Evolutionary conservation across 1,140 invertebrate species (phyloP).

Genomic region (Catajapyx aquilonaris): DNA sequence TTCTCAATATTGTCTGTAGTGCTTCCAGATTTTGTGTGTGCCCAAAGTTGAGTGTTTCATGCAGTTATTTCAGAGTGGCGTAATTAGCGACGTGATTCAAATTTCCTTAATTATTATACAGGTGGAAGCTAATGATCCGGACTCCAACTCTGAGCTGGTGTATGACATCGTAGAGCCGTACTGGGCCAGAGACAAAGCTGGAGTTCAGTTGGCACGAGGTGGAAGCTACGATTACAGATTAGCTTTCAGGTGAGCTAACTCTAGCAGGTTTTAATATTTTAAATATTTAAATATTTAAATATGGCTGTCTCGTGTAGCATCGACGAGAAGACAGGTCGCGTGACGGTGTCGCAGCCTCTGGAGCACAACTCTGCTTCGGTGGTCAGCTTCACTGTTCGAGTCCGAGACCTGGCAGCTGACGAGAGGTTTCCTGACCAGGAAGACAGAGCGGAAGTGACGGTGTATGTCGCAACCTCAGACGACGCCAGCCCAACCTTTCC

Average conservation of each 20-base stretch:
- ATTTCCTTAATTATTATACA: too few relatives aligned
- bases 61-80: too few relatives aligned
- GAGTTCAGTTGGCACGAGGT: slow-evolving; percentile 36
- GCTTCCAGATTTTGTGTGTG: too few relatives aligned
- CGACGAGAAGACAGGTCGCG: slow-evolving; percentile 40
- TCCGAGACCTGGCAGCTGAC: slow-evolving; percentile 43
- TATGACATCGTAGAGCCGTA: slow-evolving; percentile 45
- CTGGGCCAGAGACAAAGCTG: slow-evolving; percentile 48
- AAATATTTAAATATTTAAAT: slow-evolving; percentile 3
- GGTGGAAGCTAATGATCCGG: slow-evolving; percentile 42
- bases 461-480: slow-evolving; percentile 57
- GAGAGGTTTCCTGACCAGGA: slow-evolving; percentile 41
- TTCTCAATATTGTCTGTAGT: too few relatives aligned
- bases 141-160: slow-evolving; percentile 39
- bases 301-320: slow-evolving; percentile 22
- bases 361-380: slow-evolving; percentile 61
- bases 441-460: slow-evolving; percentile 40
- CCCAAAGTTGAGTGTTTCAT: too few relatives aligned
- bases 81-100: too few relatives aligned
- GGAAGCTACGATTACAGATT: slow-evolving; percentile 38
- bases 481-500: slow-evolving; percentile 58
- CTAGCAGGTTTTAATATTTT: neutral
- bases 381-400: slow-evolving; percentile 52
- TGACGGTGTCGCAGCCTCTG: slow-evolving; percentile 41
- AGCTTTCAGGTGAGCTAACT: slow-evolving; percentile 27